Evolutionary conservation across 1,140 invertebrate genomes (phyloP), one percentile per base, ranked within the genome.

Genomic region (Mizuhopecten yessoensis): DNA sequence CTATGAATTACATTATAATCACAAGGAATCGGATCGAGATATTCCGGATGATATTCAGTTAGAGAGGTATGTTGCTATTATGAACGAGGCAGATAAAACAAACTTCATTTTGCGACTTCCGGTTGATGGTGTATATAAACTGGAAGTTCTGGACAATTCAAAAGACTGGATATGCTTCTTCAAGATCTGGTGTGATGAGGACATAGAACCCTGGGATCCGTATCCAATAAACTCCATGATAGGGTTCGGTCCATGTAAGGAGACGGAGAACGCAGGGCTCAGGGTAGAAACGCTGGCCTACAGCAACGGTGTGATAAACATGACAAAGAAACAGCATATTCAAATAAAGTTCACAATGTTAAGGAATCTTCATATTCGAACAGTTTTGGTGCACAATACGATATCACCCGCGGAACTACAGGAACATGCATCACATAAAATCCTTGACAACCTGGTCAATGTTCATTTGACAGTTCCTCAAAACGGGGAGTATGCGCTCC

Each of bases 401-500:
- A 49, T 89, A 11, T 33, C 86, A 11, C 17, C n/a, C 0, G 33
- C 86, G 23, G 86, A 86, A 23, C 86, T 90, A n/a, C 23, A 57
- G 33, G 17, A 89, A 33, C 34, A 89, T 29, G 33, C 90, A n/a
- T 75, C 33, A 29, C n/a, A 91, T 11, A 93, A 88, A 33, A 33
- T 88, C 13, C 36, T 88, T n/a, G 34, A 88, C 29, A 39, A 92
- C 17, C 88, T 89, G 9, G 33, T 93, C 7, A 88, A 34, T 0
- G 87, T 93, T 17, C 75, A 88, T 23, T 90, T 93, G 9, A 86
- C 42, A 29, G 88, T 93, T 34, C 92, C 92, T 23, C 86, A 91
- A 42, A 49, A 91, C 10, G 92, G 90, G 10, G 92, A 93, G 42
- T 93, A 93, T 39, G 89, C 89, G 7, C 36, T 93, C 20, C 89